These are phyloP conservation scores for Sparus aurata DNA, from an alignment of 2,797 vertebrate species.

Conservation along the genomic window DNA sequence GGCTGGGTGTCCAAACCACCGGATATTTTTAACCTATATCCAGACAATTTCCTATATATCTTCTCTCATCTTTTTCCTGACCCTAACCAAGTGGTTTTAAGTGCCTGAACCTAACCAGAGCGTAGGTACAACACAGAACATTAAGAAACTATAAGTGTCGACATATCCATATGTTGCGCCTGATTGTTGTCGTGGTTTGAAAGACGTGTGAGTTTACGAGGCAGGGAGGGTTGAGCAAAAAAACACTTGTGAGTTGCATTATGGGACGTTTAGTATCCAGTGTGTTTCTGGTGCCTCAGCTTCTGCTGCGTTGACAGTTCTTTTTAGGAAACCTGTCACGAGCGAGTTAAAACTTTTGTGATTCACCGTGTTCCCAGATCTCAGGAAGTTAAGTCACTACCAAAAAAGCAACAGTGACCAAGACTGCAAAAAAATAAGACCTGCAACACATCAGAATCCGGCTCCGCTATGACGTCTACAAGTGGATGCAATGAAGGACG, in stretches of 20 bases:
- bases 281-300: neutral
- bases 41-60: too few species aligned
- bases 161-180: too few species aligned
- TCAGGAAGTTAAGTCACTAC: neutral
- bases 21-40: too few species aligned
- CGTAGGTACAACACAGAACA: too few species aligned
- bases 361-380: neutral
- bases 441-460: neutral
- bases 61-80: too few species aligned
- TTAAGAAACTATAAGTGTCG: too few species aligned
- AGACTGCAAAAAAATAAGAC: neutral
- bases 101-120: too few species aligned
- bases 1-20: too few species aligned
- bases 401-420: neutral
- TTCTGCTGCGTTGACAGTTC: neutral
- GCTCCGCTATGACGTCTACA: conserved; percentile 9
- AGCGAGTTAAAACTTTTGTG: neutral
- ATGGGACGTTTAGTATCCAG: neutral
- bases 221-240: neutral
- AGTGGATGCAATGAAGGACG: conserved; percentile 44
- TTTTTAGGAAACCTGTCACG: too few species aligned
- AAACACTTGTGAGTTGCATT: neutral
- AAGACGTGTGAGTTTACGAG: neutral
- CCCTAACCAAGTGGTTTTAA: too few species aligned
- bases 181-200: neutral